Conservation (phyloP, 2,113 vertebrate species). For the Coturnix japonica region DNA sequence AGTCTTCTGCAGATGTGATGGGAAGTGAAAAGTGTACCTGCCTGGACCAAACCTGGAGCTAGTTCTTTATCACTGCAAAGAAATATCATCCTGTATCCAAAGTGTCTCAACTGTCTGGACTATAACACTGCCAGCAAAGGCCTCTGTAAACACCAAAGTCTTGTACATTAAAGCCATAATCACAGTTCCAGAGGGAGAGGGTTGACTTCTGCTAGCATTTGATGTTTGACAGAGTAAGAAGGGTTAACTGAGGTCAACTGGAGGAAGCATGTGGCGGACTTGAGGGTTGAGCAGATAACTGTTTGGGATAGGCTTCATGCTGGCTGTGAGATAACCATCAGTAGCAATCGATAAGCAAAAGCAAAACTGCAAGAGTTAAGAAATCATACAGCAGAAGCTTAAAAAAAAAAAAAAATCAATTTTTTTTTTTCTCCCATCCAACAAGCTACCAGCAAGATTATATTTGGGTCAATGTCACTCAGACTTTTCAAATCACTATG, state of each 20-base stretch:
- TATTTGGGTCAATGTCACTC: conserved; percentile 58
- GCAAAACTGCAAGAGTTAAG: conserved; percentile 51
- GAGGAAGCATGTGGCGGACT: neutral
- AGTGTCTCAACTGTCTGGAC: neutral
- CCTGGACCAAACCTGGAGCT: neutral
- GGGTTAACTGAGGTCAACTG: conserved; percentile 34
- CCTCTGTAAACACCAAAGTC: neutral
- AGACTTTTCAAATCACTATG: conserved; percentile 36
- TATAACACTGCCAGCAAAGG: neutral
- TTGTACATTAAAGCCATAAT: neutral
- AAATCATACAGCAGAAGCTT: conserved; percentile 52
- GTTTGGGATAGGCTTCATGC: neutral
- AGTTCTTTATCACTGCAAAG: neutral
- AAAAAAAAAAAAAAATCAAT: conserved; percentile 25
- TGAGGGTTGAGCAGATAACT: conserved; percentile 31
- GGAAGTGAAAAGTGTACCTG: neutral
- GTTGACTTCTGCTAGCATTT: neutral
- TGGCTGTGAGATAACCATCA: conserved; percentile 45
- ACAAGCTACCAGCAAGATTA: conserved; percentile 39
- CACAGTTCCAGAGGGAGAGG: neutral
- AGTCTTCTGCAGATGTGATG: neutral
- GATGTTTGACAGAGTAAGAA: neutral
- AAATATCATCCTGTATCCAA: neutral
- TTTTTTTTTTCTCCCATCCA: neutral
- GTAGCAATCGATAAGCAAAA: conserved; percentile 58